Evolutionary conservation across 2,888 invertebrate genomes (phyloP).

Genomic region (Trisateles emortualis): DNA sequence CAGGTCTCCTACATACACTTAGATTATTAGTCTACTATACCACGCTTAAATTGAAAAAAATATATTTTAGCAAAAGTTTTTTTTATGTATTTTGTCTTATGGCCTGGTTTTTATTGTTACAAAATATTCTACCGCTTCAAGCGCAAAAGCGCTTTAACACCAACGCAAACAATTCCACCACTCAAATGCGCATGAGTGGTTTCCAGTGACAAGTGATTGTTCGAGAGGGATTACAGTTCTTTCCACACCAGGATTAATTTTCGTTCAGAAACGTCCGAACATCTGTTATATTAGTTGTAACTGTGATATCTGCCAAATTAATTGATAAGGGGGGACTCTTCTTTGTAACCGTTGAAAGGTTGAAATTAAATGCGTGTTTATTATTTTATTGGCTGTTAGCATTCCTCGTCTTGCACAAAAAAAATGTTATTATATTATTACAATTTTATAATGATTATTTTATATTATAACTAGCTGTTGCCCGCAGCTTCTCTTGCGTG

Average conservation of each 20-base stretch:
- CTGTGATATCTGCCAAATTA: conserved; percentile 45
- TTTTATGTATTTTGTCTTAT: too few relatives aligned
- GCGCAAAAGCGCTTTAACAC: conserved; percentile 45
- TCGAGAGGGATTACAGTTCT: conserved; percentile 69
- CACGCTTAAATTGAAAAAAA: too few relatives aligned
- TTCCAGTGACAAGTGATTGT: conserved; percentile 79
- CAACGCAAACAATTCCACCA: conserved; percentile 14
- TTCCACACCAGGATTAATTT: conserved; percentile 74
- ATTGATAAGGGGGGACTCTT: conserved; percentile 41
- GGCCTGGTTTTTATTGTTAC: too few relatives aligned
- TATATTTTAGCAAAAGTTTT: too few relatives aligned
- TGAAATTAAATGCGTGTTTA: conserved; percentile 2
- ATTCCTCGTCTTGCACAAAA: background rate
- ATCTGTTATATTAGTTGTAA: conserved; percentile 72
- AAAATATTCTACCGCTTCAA: too few relatives aligned
- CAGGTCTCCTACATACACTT: too few relatives aligned
- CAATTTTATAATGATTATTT: too few relatives aligned
- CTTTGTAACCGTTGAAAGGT: conserved; percentile 11
- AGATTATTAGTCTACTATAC: too few relatives aligned
- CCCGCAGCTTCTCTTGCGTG: too few relatives aligned
- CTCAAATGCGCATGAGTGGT: conserved; percentile 67
- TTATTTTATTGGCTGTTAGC: background rate
- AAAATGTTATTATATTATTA: background rate
- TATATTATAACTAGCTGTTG: too few relatives aligned
- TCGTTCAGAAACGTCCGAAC: conserved; percentile 66